Percentiles rank a stretch among this genome's conserved stretches.
Evolutionary conservation across 2,888 invertebrate species (phyloP).

Genomic region (Arrhopalites spinosus): DNA sequence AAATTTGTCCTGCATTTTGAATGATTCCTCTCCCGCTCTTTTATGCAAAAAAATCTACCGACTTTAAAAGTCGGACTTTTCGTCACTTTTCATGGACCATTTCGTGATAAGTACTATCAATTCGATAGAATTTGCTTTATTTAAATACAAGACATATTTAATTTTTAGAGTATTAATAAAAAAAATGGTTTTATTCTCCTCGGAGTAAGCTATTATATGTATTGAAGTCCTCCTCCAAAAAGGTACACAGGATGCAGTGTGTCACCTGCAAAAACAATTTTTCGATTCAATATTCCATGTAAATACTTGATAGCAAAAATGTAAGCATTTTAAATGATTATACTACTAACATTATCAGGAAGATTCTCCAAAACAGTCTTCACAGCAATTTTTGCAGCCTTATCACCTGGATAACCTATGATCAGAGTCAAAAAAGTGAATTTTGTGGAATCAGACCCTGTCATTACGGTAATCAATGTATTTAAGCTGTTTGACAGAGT

Average conservation of each 20-base stretch:
- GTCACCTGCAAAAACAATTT: constrained; percentile 65
- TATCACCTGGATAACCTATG: constrained; percentile 25
- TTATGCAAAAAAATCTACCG: no score
- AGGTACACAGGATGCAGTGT: constrained; percentile 79
- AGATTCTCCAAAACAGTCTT: constrained; percentile 30
- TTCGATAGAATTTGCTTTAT: neutral
- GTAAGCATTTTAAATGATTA: neutral
- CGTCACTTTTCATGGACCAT: no score
- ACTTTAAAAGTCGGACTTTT: no score
- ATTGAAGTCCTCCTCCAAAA: constrained; percentile 68
- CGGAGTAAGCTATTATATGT: neutral
- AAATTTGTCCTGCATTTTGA: constrained; percentile 35
- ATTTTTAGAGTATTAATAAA: no score
- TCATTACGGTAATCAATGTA: no score
- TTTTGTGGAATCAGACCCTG: no score
- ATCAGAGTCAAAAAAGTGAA: no score
- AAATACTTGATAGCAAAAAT: neutral
- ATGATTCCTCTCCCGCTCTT: neutral
- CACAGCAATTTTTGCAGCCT: constrained; percentile 22
- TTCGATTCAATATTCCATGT: neutral
- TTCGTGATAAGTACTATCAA: no score
- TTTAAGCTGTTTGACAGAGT: no score
- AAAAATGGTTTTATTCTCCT: neutral
- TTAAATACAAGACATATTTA: neutral
- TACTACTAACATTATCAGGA: constrained; percentile 26